Conservation (phyloP, 1,140 invertebrate species). For the Drosophila sechellia region DNA sequence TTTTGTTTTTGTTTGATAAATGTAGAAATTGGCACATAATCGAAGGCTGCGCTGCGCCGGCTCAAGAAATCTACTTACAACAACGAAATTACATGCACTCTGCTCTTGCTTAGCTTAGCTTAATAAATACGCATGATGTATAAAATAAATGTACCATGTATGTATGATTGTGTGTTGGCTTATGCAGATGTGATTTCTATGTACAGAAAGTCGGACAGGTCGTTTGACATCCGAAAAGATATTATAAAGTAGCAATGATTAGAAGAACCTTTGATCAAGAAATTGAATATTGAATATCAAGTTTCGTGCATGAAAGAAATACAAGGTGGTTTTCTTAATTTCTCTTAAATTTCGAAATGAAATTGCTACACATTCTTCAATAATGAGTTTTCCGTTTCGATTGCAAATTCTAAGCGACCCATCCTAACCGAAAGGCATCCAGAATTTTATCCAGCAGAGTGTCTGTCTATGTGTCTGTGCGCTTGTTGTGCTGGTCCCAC, state of each 20-base stretch:
- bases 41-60: slow-evolving; percentile 76
- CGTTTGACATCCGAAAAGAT: background rate
- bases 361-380: background rate
- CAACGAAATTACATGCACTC: slow-evolving; percentile 37
- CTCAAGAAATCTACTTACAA: slow-evolving; percentile 67
- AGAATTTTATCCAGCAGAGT: slow-evolving; percentile 43
- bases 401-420: background rate
- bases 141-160: slow-evolving; percentile 44
- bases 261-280: background rate
- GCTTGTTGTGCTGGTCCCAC: slow-evolving; percentile 65
- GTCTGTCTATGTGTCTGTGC: slow-evolving; percentile 21
- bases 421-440: slow-evolving; percentile 40
- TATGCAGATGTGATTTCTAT: slow-evolving; percentile 43
- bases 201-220: slow-evolving; percentile 18
- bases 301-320: background rate
- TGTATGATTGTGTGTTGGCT: slow-evolving; percentile 31
- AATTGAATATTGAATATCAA: slow-evolving; percentile 2
- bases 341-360: background rate
- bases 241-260: background rate
- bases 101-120: slow-evolving; percentile 34
- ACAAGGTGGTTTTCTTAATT: background rate
- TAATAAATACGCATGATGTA: slow-evolving; percentile 55
- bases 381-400: background rate
- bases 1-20: slow-evolving; percentile 44
- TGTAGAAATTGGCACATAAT: slow-evolving; percentile 81